Evolutionary conservation across 2,888 invertebrate species (phyloP).

Genomic region (Coenonympha glycerion): DNA sequence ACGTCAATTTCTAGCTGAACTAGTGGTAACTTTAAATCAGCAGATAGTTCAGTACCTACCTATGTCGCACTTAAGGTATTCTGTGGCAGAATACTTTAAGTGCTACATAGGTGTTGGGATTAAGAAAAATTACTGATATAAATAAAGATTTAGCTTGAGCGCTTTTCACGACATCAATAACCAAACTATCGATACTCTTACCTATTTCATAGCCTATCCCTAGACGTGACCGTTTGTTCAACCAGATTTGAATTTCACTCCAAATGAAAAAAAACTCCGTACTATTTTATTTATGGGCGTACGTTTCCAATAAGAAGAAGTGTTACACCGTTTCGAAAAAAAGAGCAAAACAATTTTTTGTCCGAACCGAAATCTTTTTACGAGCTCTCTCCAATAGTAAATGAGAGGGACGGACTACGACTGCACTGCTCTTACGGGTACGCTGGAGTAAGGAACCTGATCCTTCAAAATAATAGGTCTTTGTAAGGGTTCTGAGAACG

Average conservation of each 20-base stretch:
- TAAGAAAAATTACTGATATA: too few species aligned
- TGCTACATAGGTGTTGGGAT: too few species aligned
- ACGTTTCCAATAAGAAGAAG: slow-evolving; percentile 58
- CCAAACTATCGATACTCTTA: background rate
- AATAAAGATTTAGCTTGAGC: too few species aligned
- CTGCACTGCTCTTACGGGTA: slow-evolving; percentile 40
- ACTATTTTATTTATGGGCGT: slow-evolving; percentile 66
- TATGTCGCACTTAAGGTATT: too few species aligned
- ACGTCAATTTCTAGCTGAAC: too few species aligned
- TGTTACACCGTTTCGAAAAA: slow-evolving; percentile 34
- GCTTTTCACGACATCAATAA: too few species aligned
- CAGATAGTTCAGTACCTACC: too few species aligned
- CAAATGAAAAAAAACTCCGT: slow-evolving; percentile 45
- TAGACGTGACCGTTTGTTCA: slow-evolving; percentile 49
- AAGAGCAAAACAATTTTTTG: slow-evolving; percentile 74
- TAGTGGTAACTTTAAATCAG: too few species aligned
- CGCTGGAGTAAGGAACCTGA: slow-evolving; percentile 51
- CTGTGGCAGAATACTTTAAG: too few species aligned
- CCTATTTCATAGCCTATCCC: background rate
- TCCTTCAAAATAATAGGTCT: slow-evolving; percentile 49
- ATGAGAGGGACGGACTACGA: slow-evolving; percentile 43
- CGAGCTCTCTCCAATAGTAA: slow-evolving; percentile 70
- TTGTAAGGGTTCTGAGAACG: slow-evolving; percentile 60
- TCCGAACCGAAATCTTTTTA: slow-evolving; percentile 64
- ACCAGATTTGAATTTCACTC: slow-evolving; percentile 54